A percentile compares a stretch with the other conserved stretches of the same genome.
These are phyloP conservation scores for Spialia ferax DNA, from an alignment of 2,888 invertebrate species.

Conservation along the genomic window DNA sequence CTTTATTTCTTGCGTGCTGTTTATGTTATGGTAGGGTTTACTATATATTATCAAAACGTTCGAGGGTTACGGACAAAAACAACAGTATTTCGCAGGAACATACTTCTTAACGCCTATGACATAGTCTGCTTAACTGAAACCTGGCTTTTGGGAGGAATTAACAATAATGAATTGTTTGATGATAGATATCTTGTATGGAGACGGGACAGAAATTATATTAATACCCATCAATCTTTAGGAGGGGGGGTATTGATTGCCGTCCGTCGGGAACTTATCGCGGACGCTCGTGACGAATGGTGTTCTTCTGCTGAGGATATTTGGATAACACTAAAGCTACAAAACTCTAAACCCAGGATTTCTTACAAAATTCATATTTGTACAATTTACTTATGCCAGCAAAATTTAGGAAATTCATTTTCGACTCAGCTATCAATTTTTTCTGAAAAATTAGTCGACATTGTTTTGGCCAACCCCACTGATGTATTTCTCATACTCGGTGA, in stretches of 20 bases:
- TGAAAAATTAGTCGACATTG: neutral
- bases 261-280: neutral
- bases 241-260: neutral
- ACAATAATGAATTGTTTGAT: neutral
- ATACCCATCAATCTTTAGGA: neutral
- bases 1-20: too few species aligned
- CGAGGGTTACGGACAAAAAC: neutral
- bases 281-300: neutral
- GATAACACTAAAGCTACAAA: neutral
- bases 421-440: conserved; percentile 1
- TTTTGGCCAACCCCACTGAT: neutral
- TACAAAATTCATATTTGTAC: neutral
- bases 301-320: neutral
- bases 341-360: neutral
- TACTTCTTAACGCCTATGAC: neutral
- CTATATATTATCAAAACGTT: neutral
- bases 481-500: neutral
- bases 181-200: neutral
- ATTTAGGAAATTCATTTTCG: neutral
- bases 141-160: neutral
- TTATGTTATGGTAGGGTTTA: neutral
- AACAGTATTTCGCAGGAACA: neutral
- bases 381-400: neutral
- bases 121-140: neutral
- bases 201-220: neutral